A percentile compares a stretch with the other conserved stretches of the same genome.
These are phyloP conservation scores for Piaya cayana DNA, from an alignment of 2,113 vertebrate genomes.

Conservation along the genomic window DNA sequence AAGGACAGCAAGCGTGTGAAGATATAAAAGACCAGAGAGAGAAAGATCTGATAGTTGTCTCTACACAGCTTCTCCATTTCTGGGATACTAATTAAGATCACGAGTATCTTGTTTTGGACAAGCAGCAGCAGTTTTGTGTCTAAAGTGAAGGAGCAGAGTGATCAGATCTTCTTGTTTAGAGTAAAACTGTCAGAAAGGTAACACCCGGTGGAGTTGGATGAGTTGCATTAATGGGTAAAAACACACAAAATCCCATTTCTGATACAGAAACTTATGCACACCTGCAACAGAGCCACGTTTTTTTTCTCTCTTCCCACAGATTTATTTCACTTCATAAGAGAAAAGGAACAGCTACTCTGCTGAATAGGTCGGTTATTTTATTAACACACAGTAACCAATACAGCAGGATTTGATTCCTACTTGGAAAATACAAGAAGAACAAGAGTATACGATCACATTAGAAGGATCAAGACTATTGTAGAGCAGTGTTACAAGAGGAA, in stretches of 20 bases:
- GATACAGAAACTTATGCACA: fast-evolving
- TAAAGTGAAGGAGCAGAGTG: neutral
- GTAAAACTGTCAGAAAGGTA: neutral
- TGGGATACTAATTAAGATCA: neutral
- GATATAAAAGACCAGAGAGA: neutral
- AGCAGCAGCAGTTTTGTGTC: neutral
- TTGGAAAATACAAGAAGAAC: neutral
- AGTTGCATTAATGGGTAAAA: neutral
- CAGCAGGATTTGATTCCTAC: neutral
- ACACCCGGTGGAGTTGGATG: neutral
- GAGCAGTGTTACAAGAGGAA: neutral
- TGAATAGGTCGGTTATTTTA: neutral
- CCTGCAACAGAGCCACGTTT: neutral
- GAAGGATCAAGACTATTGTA: neutral
- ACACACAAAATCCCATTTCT: neutral
- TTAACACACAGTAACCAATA: neutral
- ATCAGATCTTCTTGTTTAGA: neutral
- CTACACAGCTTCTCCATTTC: neutral
- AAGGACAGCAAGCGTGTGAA: neutral
- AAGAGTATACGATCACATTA: neutral
- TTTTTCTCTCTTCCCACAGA: neutral
- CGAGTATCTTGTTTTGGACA: neutral
- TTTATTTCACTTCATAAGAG: neutral
- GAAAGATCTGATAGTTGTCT: neutral
- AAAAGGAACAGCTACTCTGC: neutral